A percentile compares a stretch with the other conserved stretches of the same genome.
phyloP scores from a whole-genome alignment of 2,888 invertebrate genomes.

The Anoncus sp. region DNA sequence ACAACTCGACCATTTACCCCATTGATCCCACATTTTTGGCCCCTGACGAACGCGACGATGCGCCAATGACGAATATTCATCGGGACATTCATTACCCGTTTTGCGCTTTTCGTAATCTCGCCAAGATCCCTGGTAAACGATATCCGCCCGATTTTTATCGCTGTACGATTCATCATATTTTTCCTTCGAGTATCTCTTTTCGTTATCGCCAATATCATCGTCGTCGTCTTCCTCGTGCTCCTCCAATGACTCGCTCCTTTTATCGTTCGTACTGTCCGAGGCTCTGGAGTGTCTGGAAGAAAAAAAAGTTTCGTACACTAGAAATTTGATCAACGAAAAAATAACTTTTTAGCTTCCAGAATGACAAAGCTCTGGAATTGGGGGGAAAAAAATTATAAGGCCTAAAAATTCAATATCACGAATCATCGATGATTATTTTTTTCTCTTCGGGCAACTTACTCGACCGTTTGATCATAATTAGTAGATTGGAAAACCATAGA shows the following conservation, averaged over 20 bases:
- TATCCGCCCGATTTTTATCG: conserved; percentile 11
- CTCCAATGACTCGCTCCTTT: not conserved
- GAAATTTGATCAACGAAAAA: too few species aligned
- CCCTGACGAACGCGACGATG: conserved; percentile 58
- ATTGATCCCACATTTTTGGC: conserved; percentile 83
- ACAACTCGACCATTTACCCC: conserved; percentile 84
- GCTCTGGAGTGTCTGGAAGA: not conserved
- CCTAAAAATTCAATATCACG: not conserved
- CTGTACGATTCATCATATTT: not conserved
- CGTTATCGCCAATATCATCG: conserved; percentile 8
- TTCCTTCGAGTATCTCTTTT: conserved; percentile 2
- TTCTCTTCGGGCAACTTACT: not conserved
- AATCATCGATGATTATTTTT: too few species aligned
- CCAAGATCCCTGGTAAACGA: not conserved
- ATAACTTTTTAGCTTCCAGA: too few species aligned
- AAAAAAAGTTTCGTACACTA: too few species aligned
- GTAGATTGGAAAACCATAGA: not conserved
- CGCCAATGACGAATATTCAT: conserved; percentile 15
- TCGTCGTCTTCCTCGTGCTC: conserved; percentile 31
- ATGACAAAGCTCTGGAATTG: too few species aligned
- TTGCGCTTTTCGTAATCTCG: conserved; percentile 19
- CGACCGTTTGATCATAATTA: conserved; percentile 2
- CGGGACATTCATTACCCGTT: conserved; percentile 43
- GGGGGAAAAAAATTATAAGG: too few species aligned
- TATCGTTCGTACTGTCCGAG: not conserved